Conservation (phyloP, 2,113 vertebrate species). For the Plectropomus leopardus region DNA sequence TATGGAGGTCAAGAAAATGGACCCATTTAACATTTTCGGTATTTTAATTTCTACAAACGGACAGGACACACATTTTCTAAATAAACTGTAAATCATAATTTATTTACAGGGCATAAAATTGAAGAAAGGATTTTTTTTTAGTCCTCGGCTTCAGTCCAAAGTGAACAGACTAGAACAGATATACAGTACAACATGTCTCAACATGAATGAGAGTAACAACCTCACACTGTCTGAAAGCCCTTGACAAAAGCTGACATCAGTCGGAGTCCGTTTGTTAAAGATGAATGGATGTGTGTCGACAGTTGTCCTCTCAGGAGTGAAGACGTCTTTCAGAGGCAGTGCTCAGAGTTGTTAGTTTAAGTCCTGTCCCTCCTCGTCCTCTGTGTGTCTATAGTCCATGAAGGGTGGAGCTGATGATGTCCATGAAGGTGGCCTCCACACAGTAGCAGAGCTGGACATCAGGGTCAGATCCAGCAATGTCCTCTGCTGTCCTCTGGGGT, state of each 20-base stretch:
- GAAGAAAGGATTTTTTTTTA: constrained; percentile 1
- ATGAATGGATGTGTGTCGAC: constrained; percentile 14
- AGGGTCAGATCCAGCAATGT: constrained; percentile 88
- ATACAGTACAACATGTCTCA: neutral
- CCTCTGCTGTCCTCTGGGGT: constrained; percentile 84
- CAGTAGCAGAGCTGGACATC: constrained; percentile 96
- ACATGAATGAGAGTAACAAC: neutral
- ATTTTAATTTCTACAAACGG: constrained; percentile 60
- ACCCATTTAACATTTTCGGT: constrained; percentile 41
- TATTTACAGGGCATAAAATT: constrained; percentile 25
- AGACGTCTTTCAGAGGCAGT: constrained; percentile 11
- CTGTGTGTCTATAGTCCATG: constrained; percentile 73
- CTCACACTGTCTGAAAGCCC: constrained; percentile 10
- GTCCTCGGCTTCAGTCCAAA: neutral
- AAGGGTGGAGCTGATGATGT: constrained; percentile 94
- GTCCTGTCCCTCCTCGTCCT: neutral
- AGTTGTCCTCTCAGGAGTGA: constrained; percentile 8
- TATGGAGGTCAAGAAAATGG: constrained; percentile 62
- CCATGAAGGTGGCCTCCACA: constrained; percentile 94
- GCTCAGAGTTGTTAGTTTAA: constrained; percentile 15
- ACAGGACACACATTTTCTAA: constrained; percentile 31
- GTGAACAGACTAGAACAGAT: neutral
- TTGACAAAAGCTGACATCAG: constrained; percentile 16
- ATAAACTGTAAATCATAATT: constrained; percentile 10
- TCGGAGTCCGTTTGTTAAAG: neutral